Conservation (phyloP, 2,797 vertebrate genomes). For the Sebastes ruberrimus region DNA sequence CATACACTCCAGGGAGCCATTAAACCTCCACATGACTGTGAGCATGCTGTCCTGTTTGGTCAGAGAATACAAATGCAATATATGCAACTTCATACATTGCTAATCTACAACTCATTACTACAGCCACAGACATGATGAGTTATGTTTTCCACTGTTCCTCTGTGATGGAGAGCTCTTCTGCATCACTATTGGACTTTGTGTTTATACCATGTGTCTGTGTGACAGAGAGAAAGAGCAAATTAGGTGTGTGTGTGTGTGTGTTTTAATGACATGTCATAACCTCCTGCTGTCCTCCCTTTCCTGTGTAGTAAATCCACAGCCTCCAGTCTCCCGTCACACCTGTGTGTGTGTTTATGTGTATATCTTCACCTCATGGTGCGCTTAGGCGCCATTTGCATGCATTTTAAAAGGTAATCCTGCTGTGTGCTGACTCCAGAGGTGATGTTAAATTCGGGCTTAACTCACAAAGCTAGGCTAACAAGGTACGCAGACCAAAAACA, state of each 20-base stretch:
- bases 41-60: background rate
- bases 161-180: background rate
- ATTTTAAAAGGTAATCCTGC: slow-evolving; percentile 29
- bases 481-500: too few relatives aligned
- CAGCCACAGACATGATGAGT: background rate
- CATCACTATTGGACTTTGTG: background rate
- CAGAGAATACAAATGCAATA: background rate
- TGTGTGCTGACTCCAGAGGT: slow-evolving; percentile 9
- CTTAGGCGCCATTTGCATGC: slow-evolving; percentile 38
- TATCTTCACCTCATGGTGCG: slow-evolving; percentile 5
- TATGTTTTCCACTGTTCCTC: background rate
- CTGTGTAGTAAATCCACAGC: slow-evolving; percentile 55
- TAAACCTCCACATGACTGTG: background rate
- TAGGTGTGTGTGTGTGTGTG: slow-evolving; percentile 3
- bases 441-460: background rate
- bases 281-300: slow-evolving; percentile 48
- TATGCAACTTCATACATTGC: background rate
- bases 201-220: background rate
- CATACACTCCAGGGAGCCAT: background rate
- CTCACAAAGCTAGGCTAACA: background rate
- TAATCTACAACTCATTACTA: background rate
- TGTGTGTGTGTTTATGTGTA: slow-evolving; percentile 24
- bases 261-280: slow-evolving; percentile 55
- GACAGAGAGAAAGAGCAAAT: background rate
- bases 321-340: slow-evolving; percentile 48